Conservation (phyloP, 2,888 invertebrate species). For the Odontocerum albicorne region DNA sequence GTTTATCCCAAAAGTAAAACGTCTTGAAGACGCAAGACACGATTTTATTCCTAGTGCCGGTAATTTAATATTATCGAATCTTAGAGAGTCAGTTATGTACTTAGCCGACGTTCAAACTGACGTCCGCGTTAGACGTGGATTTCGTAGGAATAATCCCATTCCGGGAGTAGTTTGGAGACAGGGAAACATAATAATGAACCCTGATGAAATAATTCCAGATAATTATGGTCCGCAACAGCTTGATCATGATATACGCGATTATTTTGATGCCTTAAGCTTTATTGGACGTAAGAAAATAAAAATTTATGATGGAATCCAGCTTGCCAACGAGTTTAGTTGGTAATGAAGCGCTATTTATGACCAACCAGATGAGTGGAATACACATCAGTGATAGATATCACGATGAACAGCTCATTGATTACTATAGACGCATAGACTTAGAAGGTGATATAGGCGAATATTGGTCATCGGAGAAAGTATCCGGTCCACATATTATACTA, state of each 20-base stretch:
- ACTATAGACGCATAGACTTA: neutral
- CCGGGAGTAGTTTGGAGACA: neutral
- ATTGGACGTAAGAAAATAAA: neutral
- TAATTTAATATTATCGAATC: neutral
- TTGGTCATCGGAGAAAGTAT: neutral
- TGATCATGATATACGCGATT: neutral
- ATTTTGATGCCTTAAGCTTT: neutral
- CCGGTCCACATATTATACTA: neutral
- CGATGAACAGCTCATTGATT: neutral
- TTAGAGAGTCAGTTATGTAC: neutral
- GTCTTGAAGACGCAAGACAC: neutral
- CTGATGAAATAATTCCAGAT: neutral
- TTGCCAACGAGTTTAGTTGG: no score
- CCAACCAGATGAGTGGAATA: no score
- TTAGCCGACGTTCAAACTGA: neutral
- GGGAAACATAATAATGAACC: neutral
- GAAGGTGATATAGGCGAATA: constrained; percentile 1
- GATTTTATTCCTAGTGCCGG: neutral
- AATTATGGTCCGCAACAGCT: neutral
- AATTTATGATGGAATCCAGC: no score
- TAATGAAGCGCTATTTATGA: no score
- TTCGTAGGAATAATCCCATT: neutral
- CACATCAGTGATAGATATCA: no score
- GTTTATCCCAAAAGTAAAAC: neutral
- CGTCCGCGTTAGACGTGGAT: neutral